These are phyloP conservation scores for Eurystomus gularis DNA, from an alignment of 2,113 vertebrate species.

Conservation along the genomic window DNA sequence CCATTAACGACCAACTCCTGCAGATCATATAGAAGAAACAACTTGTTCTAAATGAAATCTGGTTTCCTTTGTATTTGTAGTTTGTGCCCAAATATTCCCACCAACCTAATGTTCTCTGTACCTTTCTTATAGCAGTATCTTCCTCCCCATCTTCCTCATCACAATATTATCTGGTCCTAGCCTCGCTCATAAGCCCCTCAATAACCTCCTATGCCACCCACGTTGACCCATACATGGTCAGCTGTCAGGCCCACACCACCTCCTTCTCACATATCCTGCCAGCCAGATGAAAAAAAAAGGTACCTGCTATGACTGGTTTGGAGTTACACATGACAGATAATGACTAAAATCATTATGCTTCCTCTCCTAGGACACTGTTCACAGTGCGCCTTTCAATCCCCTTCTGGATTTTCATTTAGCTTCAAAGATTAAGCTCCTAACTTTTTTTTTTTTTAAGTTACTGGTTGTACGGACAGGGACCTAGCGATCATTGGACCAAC, in stretches of 20 bases:
- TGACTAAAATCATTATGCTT: neutral
- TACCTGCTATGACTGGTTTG: neutral
- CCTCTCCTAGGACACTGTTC: neutral
- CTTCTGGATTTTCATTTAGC: neutral
- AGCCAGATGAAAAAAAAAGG: neutral
- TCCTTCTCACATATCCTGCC: fast-evolving
- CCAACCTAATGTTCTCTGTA: neutral
- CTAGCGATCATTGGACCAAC: neutral
- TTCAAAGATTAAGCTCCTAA: neutral
- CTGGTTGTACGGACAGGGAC: neutral
- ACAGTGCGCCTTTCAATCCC: neutral
- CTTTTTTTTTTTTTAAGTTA: neutral
- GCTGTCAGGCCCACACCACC: neutral
- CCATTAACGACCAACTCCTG: neutral
- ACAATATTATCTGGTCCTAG: neutral
- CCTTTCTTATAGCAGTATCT: neutral
- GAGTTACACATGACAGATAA: neutral
- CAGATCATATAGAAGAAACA: neutral
- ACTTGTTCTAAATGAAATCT: neutral
- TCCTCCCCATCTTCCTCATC: neutral
- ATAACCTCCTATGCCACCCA: neutral
- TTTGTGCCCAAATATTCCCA: neutral
- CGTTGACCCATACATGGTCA: neutral
- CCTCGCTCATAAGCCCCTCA: neutral
- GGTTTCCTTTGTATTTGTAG: neutral